Percentiles rank a stretch among this genome's conserved stretches.
Evolutionary conservation across 2,888 invertebrate genomes (phyloP).

Genomic region (Tupiocoris notatus): DNA sequence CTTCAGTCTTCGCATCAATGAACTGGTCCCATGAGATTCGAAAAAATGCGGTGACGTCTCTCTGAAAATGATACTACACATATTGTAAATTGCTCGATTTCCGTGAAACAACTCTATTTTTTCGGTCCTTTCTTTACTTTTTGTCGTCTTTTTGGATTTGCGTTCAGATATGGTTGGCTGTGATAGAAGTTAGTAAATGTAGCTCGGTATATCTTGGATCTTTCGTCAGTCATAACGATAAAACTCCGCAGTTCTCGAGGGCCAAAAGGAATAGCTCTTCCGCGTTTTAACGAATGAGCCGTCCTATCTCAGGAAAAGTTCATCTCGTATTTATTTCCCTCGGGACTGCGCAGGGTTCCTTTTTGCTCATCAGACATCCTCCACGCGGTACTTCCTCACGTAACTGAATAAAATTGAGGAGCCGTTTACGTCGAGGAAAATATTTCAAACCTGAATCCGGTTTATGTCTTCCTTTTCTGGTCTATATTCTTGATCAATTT

Average conservation of each 20-base stretch:
- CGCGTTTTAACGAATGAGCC: slow-evolving; percentile 16
- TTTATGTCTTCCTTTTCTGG: background rate
- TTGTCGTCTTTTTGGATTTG: too few relatives aligned
- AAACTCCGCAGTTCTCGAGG: background rate
- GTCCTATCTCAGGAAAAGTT: slow-evolving; percentile 1
- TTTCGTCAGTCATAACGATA: background rate
- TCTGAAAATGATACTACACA: too few relatives aligned
- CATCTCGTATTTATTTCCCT: slow-evolving; percentile 28
- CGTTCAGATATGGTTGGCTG: too few relatives aligned
- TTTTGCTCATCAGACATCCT: slow-evolving; percentile 8
- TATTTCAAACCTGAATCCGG: background rate
- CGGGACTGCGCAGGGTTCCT: slow-evolving; percentile 6
- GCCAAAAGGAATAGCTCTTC: slow-evolving; percentile 9
- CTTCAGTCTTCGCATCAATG: too few relatives aligned
- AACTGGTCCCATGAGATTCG: too few relatives aligned
- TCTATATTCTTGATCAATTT: background rate
- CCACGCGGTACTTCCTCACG: background rate
- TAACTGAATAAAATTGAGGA: slow-evolving; percentile 20
- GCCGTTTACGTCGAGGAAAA: slow-evolving; percentile 2
- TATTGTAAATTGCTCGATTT: too few relatives aligned
- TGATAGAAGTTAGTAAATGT: too few relatives aligned
- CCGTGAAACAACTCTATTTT: too few relatives aligned
- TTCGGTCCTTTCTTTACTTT: too few relatives aligned
- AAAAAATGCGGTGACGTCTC: too few relatives aligned
- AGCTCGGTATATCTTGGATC: background rate